Percentiles rank a stretch among this genome's conserved stretches.
phyloP scores from a whole-genome alignment of 2,113 vertebrate species.

The Macroglossus sobrinus region DNA sequence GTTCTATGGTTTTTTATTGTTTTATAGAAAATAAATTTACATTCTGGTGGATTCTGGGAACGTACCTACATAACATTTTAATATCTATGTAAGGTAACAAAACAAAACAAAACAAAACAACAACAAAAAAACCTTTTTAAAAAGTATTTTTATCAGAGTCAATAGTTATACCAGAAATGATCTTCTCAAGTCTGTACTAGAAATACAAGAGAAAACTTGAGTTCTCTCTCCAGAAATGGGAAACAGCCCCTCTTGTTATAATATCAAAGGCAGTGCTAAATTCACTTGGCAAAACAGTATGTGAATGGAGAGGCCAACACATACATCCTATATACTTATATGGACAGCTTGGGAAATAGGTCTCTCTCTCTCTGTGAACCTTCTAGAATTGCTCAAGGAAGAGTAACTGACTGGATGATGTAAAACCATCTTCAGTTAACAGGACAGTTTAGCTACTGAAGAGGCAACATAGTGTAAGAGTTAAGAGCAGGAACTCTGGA shows the following conservation, averaged over 20 bases:
- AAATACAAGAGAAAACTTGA: background rate
- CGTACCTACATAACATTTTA: background rate
- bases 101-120: too few relatives aligned
- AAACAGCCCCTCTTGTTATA: background rate
- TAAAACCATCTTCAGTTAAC: background rate
- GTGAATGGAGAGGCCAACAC: background rate
- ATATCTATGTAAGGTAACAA: background rate
- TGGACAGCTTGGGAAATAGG: background rate
- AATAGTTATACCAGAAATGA: background rate
- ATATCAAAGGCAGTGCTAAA: background rate
- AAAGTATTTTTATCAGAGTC: background rate
- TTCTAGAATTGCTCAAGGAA: background rate
- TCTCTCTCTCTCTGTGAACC: background rate
- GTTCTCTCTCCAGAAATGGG: background rate
- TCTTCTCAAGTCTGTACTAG: background rate
- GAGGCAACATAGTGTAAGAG: background rate
- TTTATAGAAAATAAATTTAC: slow-evolving; percentile 46
- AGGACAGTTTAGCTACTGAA: background rate
- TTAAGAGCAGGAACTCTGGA: background rate
- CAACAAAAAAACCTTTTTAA: background rate
- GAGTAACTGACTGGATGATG: background rate
- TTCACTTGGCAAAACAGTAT: background rate
- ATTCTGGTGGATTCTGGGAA: slow-evolving; percentile 33
- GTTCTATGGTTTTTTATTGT: background rate
- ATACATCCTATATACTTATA: background rate